Conservation (phyloP, 2,888 invertebrate species). For the Blera fallax region DNA sequence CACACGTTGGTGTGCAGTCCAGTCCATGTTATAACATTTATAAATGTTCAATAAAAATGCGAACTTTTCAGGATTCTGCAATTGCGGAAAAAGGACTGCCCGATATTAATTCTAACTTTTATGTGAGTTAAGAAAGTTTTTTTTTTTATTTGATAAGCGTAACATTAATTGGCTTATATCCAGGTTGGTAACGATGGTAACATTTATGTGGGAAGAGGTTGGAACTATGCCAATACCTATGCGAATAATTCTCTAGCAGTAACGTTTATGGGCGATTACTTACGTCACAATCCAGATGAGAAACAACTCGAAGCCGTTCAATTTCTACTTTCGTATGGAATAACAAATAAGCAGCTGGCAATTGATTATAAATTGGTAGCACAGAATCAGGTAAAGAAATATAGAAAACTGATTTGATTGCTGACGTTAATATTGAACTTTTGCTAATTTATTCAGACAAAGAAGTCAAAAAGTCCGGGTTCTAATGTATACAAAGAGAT, state of each 20-base stretch:
- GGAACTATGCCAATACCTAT: constrained; percentile 83
- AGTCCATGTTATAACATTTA: constrained; percentile 80
- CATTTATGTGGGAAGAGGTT: constrained; percentile 83
- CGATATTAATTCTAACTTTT: constrained; percentile 82
- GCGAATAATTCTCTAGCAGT: constrained; percentile 82
- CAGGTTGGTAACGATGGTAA: constrained; percentile 84
- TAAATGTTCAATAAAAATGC: constrained; percentile 82
- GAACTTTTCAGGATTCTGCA: constrained; percentile 82
- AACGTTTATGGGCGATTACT: constrained; percentile 83
- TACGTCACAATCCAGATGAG: constrained; percentile 80
- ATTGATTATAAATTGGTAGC: constrained; percentile 82
- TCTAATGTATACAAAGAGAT: constrained; percentile 82
- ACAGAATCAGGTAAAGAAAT: constrained; percentile 82
- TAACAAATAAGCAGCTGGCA: constrained; percentile 80
- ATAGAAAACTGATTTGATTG: background rate
- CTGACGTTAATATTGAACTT: constrained; percentile 17
- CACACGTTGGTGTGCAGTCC: constrained; percentile 82
- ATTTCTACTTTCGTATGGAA: constrained; percentile 81
- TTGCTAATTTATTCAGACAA: constrained; percentile 77
- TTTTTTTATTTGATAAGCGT: background rate
- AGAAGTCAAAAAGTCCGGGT: constrained; percentile 83
- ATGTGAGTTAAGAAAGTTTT: constrained; percentile 76
- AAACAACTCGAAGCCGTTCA: constrained; percentile 82
- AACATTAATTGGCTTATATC: background rate
- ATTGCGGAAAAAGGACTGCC: constrained; percentile 80